phyloP scores from a whole-genome alignment of 2,797 vertebrate genomes.

The Falco novaeseelandiae region DNA sequence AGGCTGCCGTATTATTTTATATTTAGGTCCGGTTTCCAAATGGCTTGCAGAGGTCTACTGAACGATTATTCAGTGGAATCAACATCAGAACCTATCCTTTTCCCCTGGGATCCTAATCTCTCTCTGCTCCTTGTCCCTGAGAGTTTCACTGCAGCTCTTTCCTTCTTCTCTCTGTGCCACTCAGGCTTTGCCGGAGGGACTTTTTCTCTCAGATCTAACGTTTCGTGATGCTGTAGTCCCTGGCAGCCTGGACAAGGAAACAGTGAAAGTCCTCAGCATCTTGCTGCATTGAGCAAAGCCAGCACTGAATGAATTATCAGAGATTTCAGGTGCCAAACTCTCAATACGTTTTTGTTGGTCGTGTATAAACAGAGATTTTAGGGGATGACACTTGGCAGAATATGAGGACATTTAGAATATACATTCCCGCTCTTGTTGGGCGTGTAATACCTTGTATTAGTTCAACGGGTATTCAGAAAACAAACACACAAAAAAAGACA shows the following conservation, averaged over 20 bases:
- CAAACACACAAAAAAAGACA: too few species aligned
- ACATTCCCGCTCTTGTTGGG: not conserved
- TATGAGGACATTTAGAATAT: not conserved
- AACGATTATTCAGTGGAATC: not conserved
- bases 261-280: not conserved
- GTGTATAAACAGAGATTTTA: not conserved
- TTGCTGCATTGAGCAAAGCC: not conserved
- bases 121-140: not conserved
- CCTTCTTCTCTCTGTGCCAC: not conserved
- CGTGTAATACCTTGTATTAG: not conserved
- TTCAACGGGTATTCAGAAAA: not conserved
- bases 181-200: not conserved
- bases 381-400: not conserved
- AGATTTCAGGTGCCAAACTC: not conserved
- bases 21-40: not conserved
- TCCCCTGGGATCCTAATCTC: not conserved
- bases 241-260: not conserved
- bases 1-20: not conserved
- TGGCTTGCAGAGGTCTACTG: not conserved
- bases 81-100: slow-evolving; percentile 7
- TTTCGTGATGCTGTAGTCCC: not conserved
- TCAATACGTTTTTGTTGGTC: not conserved
- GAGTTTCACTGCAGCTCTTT: not conserved
- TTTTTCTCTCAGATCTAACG: not conserved
- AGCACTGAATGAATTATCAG: not conserved